Conservation (phyloP, 1,140 invertebrate genomes). For the Aphidius gifuensis region DNA sequence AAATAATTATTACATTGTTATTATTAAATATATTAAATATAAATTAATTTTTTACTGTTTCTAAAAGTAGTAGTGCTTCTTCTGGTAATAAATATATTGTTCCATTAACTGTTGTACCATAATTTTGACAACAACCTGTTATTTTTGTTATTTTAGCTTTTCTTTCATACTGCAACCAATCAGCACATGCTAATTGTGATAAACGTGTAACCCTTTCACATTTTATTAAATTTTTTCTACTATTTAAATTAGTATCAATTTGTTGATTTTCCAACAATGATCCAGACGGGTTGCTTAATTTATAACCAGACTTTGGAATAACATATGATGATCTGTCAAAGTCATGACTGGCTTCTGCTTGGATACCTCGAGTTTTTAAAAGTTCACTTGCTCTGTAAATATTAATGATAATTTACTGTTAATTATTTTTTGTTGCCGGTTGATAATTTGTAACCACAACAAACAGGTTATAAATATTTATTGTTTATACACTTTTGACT, state of each 20-base stretch:
- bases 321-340: conserved; percentile 42
- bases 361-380: conserved; percentile 54
- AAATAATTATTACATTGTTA: conserved; percentile 19
- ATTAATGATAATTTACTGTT: background rate
- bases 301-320: conserved; percentile 58
- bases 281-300: conserved; percentile 58
- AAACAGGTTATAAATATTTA: background rate
- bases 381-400: conserved; percentile 55
- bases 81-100: conserved; percentile 60
- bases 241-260: conserved; percentile 58
- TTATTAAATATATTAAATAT: conserved; percentile 13
- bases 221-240: conserved; percentile 56
- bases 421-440: too few relatives aligned
- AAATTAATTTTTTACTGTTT: conserved; percentile 55
- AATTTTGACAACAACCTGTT: conserved; percentile 59
- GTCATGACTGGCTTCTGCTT: conserved; percentile 44
- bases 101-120: conserved; percentile 56
- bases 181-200: conserved; percentile 58
- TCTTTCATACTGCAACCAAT: conserved; percentile 59
- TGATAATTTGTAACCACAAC: too few relatives aligned
- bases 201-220: conserved; percentile 60
- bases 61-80: conserved; percentile 62
- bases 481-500: background rate
- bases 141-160: conserved; percentile 60
- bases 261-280: conserved; percentile 62